Evolutionary conservation across 2,113 vertebrate genomes (phyloP), one percentile per base, ranked within the genome.

Genomic region (Pelvicachromis taeniatus): DNA sequence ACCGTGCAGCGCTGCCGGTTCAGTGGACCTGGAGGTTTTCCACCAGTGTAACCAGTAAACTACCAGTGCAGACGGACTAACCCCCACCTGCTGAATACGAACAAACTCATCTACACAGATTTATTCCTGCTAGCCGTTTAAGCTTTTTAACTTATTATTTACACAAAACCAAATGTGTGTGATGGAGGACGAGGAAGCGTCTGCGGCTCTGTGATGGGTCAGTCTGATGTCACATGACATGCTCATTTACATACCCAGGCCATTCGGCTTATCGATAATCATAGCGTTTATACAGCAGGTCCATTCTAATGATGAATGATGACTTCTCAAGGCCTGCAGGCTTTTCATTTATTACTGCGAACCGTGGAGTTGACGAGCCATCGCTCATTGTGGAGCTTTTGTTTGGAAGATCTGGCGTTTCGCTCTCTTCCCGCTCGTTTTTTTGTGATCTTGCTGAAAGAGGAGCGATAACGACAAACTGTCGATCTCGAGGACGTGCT

Each of bases 61-160:
- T 7, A 12, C 26, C 68, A 21, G 58, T 40, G 42, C 16, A 29
- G 48, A 68, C 31, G 13, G 3, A 78, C 11, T 21, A 58, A 56
- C n/a, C 7, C 6, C 7, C 1, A 2, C 7, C 61, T 7, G 19
- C 19, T n/a, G 9, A 3, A 2, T 78, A 17, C 9, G 35, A 7
- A 12, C 61, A 21, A 9, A 12, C 38, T 59, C 1, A 2, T 80
- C 78, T 21, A 0, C 78, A 7, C 56, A 9, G 77, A 3, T 12
- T 0, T 59, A 10, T 12, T 56, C 2, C 2, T 2, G 9, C n/a
- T 1, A 3, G 3, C 2, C 2, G 21, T 56, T 31, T 50, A 12
- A 50, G 42, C 23, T 19, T 73, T 26, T 73, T 0, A 73, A 56
- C 2, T 78, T 40, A 11, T 16, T 78, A 40, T 19, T 56, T 38